A percentile compares a stretch with the other conserved stretches of the same genome.
Conservation (phyloP, 1,140 invertebrate genomes). For the Ceratina japonica region DNA sequence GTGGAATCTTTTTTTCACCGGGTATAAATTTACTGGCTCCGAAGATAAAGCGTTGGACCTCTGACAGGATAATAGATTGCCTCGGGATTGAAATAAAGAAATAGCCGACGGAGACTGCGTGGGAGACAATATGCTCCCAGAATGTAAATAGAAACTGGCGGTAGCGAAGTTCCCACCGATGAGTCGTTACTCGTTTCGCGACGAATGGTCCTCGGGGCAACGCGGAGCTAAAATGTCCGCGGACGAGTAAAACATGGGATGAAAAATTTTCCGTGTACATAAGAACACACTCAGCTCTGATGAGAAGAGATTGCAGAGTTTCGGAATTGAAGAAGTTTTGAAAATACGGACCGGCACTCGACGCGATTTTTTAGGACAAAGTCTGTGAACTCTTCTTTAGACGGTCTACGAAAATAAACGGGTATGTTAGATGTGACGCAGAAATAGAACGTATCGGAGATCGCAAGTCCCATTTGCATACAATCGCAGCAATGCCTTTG, state of each 20-base stretch:
- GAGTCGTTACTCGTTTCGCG: neutral
- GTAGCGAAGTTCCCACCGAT: neutral
- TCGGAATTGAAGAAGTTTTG: neutral
- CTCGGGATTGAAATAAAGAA: neutral
- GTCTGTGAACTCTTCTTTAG: neutral
- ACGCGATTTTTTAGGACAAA: neutral
- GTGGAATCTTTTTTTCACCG: too few species aligned
- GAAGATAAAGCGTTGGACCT: neutral
- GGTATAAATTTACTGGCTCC: neutral
- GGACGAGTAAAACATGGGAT: neutral
- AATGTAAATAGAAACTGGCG: conserved; percentile 6
- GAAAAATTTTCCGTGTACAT: neutral
- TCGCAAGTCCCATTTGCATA: conserved; percentile 11
- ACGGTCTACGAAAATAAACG: conserved; percentile 37
- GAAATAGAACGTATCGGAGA: conserved; percentile 17
- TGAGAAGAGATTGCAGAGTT: conserved; percentile 21
- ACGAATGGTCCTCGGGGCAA: neutral
- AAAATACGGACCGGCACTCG: neutral
- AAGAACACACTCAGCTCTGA: neutral
- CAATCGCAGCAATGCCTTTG: conserved; percentile 4
- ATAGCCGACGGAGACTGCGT: neutral
- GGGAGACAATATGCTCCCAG: neutral
- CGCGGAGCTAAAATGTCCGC: too few species aligned
- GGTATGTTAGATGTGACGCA: neutral
- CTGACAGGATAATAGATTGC: neutral